Conservation (phyloP, 1,140 invertebrate genomes). For the Maniola jurtina region DNA sequence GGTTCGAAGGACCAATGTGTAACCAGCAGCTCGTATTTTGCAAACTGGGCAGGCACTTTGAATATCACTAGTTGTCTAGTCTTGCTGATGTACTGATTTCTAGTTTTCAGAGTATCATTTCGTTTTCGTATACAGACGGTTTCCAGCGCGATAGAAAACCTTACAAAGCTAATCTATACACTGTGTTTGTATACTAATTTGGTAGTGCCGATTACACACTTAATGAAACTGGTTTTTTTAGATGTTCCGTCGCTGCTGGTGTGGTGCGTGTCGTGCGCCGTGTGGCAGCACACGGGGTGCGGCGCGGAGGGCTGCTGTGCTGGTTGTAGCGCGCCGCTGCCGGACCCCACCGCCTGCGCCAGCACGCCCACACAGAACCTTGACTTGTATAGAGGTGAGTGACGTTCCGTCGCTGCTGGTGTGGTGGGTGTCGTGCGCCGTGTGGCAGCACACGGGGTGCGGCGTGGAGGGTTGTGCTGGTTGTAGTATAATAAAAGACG, state of each 20-base stretch:
- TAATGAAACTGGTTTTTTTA: constrained; percentile 21
- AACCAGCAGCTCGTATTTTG: too few species aligned
- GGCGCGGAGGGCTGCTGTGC: constrained; percentile 46
- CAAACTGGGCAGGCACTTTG: too few species aligned
- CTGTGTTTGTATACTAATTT: too few species aligned
- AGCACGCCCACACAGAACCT: constrained; percentile 25
- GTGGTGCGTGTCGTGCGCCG: constrained; percentile 56
- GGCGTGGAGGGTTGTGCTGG: constrained; percentile 44
- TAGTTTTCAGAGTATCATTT: too few species aligned
- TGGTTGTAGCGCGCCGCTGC: constrained; percentile 44
- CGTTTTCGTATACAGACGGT: too few species aligned
- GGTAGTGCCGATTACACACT: too few species aligned
- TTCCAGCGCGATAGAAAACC: too few species aligned
- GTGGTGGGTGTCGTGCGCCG: constrained; percentile 56
- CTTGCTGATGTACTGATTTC: too few species aligned
- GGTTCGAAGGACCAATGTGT: too few species aligned
- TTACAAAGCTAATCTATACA: too few species aligned
- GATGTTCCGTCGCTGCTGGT: constrained; percentile 69
- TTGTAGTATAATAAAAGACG: constrained; percentile 23
- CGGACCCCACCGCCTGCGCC: constrained; percentile 46
- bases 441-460: constrained; percentile 71
- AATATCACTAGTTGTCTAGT: too few species aligned
- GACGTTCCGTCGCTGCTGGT: constrained; percentile 69
- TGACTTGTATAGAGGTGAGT: constrained; percentile 26
- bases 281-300: constrained; percentile 71